Evolutionary conservation across 2,113 vertebrate species (phyloP), one percentile per base, ranked within the genome.

Genomic region (Nibea coibor): DNA sequence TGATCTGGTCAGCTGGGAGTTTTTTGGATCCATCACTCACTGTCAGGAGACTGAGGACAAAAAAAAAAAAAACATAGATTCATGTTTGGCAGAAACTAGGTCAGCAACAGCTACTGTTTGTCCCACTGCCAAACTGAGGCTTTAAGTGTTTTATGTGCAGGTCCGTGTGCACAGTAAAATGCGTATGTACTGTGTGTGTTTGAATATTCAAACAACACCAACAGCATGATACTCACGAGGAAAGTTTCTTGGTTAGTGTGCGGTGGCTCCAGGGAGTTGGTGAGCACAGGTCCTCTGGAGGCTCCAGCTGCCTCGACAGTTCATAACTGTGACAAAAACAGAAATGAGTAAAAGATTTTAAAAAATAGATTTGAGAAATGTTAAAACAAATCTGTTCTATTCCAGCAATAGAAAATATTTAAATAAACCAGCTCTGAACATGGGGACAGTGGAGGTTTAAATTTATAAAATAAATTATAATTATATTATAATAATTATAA

Each of bases 171-270:
- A 16, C 10, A 62, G 22, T 62, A 8, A 63, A 78, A 71, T 65
- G 54, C 54, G 3, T 1, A 50, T 64, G 39, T 35, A 12, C 8
- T n/a, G n/a, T 53, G 20, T 5, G 31, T 50, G 59, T 80, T 74
- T 68, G 70, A 24, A 53, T 62, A 81, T 50, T 47, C 45, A 74
- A 78, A 85, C 50, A 8, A 15, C 50, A 39, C 5, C 5, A 39
- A 14, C 0, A 48, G 50, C 15, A 1, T 2, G n/a, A 73, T 15
- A 95, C 96, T 94, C 94, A 97, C 97, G 89, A 95, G 63, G 95
- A 95, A 65, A 98, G 95, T 45, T 97, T 96, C 90, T 96, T 97
- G 17, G 93, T 92, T 63, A 97, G 92, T 3, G 94, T 94, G 42
- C 94, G 93, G 10, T 93, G 93, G 48, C 94, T 93, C 85, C 94